Evolutionary conservation across 2,888 invertebrate genomes (phyloP).

Genomic region (Xestia ashworthii): DNA sequence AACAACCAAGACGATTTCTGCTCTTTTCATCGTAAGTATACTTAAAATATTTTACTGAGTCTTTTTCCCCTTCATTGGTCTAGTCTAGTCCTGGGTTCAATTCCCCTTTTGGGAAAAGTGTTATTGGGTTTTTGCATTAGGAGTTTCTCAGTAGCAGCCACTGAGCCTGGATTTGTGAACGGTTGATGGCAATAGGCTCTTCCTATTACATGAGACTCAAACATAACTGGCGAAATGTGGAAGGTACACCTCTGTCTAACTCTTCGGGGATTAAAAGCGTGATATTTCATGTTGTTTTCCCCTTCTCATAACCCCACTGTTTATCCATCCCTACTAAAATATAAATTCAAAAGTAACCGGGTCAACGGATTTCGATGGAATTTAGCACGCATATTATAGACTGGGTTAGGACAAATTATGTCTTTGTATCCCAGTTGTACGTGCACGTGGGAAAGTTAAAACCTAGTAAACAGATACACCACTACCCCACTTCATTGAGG

Average conservation of each 20-base stretch:
- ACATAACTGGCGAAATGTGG: no score
- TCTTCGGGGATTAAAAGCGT: no score
- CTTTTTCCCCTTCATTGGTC: not conserved
- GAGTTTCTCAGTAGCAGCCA: no score
- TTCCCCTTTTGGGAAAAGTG: no score
- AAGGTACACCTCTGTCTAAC: no score
- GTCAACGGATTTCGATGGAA: not conserved
- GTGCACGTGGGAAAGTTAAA: not conserved
- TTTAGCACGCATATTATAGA: not conserved
- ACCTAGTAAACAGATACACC: not conserved
- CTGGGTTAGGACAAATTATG: not conserved
- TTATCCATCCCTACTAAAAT: not conserved
- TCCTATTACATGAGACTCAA: no score
- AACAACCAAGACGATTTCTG: constrained; percentile 79
- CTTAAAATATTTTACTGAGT: not conserved
- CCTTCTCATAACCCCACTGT: not conserved
- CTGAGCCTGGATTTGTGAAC: no score
- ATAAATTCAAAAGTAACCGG: not conserved
- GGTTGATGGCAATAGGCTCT: no score
- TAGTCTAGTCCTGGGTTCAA: no score
- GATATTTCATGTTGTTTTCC: no score
- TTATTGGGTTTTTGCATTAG: no score
- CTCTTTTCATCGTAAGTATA: constrained; percentile 81
- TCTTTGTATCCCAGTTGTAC: not conserved
- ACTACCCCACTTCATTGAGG: not conserved